Conservation (phyloP, 2,113 vertebrate species). For the Amphiprion ocellaris region DNA sequence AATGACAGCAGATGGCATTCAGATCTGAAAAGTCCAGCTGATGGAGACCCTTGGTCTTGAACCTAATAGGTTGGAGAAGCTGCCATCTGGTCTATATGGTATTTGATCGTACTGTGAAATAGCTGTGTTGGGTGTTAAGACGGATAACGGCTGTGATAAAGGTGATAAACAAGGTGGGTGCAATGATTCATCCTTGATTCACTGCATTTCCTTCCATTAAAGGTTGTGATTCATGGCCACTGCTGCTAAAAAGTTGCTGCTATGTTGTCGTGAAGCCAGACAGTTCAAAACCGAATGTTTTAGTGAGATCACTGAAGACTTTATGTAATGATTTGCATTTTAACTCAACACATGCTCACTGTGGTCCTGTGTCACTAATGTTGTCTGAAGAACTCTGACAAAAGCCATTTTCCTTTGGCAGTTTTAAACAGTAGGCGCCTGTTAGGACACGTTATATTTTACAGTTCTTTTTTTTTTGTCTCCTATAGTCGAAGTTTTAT, state of each 20-base stretch:
- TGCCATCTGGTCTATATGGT: slow-evolving; percentile 28
- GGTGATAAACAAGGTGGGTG: slow-evolving; percentile 43
- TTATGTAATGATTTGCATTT: slow-evolving; percentile 27
- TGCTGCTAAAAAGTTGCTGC: slow-evolving; percentile 24
- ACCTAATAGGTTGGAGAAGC: slow-evolving; percentile 1
- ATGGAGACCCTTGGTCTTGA: slow-evolving; percentile 17
- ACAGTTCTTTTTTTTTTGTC: slow-evolving; percentile 30
- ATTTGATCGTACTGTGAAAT: slow-evolving; percentile 32
- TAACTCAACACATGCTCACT: slow-evolving; percentile 8
- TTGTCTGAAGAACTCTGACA: slow-evolving; percentile 7
- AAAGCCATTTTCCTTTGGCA: slow-evolving; percentile 1
- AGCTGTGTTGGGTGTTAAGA: slow-evolving; percentile 2
- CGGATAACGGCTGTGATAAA: slow-evolving; percentile 32
- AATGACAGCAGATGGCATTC: slow-evolving; percentile 29
- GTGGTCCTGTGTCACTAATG: neutral
- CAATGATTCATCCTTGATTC: slow-evolving; percentile 48
- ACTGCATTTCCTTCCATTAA: slow-evolving; percentile 23
- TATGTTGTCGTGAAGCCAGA: slow-evolving; percentile 37
- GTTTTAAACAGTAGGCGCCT: slow-evolving; percentile 33
- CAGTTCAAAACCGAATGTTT: slow-evolving; percentile 25
- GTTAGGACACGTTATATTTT: slow-evolving; percentile 26
- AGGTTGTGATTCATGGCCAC: slow-evolving; percentile 35
- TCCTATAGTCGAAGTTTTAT: slow-evolving; percentile 46
- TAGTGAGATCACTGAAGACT: slow-evolving; percentile 18
- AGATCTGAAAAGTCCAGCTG: neutral